Base-by-base conservation (phyloP, 2,888 invertebrate genomes). In the Macaria liturata region DNA sequence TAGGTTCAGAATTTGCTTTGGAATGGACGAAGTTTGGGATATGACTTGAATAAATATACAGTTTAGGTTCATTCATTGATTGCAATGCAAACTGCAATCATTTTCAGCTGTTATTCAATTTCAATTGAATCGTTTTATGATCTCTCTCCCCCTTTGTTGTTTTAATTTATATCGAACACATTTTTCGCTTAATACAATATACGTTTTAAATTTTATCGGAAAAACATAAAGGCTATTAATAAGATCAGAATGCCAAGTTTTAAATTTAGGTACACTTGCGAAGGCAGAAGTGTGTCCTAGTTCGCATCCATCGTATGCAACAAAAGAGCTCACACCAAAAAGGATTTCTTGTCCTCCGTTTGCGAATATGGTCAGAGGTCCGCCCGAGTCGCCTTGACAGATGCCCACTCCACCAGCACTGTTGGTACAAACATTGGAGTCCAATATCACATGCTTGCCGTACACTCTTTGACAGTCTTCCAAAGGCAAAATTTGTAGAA, bases 241-340 rank as follows among this genome's bases (percentile, higher is more conserved):
- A 20, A 1, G 20, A 20, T 20, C 20, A 20, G 2, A 20, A 20
- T 20, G 20, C n/a, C n/a, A n/a, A n/a, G n/a, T n/a, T n/a, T n/a
- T n/a, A n/a, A 72, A 86, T 49, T 67, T 71, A 37, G 81, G 76
- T 4, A 87, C 81, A 67, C 78, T 80, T 4, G 84, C 84, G 52
- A 83, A 88, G 1, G 75, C 88, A 4, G 88, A 88, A 30, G 88
- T 88, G 34, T 70, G 80, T 52, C 83, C 82, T 54, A 86, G 64
- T 61, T 86, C 80, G 63, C 88, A 88, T 31, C 88, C 88, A 45
- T 75, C 76, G 4, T 57, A 59, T 1, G 88, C 86, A 4, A 87
- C 86, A 64, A 87, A 88, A 3, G 87, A 88, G 67, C 88, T 88
- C 32, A 88, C 83, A 7, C 88, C 88, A 30, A 88, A 76, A 46